Evolutionary conservation across 2,888 invertebrate species (phyloP), one percentile per base, ranked within the genome.

Genomic region (Pharmacophagus antenor): DNA sequence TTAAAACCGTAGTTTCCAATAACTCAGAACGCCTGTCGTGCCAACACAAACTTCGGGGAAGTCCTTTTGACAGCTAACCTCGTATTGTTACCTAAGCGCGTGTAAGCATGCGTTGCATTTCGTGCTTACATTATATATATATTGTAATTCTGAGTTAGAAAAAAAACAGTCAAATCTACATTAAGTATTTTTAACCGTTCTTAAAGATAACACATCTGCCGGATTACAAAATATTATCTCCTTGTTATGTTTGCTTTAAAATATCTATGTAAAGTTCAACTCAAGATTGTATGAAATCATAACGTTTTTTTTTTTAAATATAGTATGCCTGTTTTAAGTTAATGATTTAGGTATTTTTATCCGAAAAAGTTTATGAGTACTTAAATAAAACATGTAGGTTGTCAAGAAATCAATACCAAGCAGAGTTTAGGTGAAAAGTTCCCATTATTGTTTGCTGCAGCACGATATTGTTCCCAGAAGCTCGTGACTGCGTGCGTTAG

Each of bases 361-460:
- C 8, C 57, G 56, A 51, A n/a, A 22, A 57, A 64, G 61, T 63
- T 62, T 41, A 56, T 58, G 51, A 66, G 22, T 73, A 70, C 75
- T 77, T 76, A 67, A 77, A 80, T 82, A 81, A 78, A 74, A 62
- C 56, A 52, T 59, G 70, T 25, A 3, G 20, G 25, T 20, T 42
- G 27, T 73, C 70, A 72, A 67, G 69, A 67, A 71, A 70, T 67
- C 65, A 72, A 74, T 77, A 82, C 77, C 72, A 77, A 79, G 76
- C 73, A 77, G 69, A 67, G 65, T 67, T 71, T 63, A 74, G 77
- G 81, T 80, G 83, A 82, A 81, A 83, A 74, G 79, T 80, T 81
- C 76, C 75, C 80, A 85, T 72, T 54, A 79, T 82, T 83, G 78
- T 79, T 57, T 67, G 64, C 66, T 63, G 63, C 66, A 60, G 58